Base-by-base conservation (phyloP, 1,140 invertebrate species). In the Hormaphis cornu region DNA sequence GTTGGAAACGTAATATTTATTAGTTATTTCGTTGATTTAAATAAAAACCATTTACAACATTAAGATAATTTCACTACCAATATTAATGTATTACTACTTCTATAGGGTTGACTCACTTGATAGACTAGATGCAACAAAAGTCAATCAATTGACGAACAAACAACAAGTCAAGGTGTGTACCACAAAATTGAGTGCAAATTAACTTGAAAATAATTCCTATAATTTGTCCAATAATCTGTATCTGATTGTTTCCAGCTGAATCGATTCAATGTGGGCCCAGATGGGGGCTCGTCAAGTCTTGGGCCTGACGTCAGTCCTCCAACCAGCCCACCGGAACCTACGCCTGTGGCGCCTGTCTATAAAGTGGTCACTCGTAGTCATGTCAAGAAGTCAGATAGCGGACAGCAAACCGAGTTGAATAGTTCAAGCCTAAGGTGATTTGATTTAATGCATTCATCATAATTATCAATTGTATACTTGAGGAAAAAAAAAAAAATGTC, bases 371-470 rank as follows among this genome's bases (percentile, higher is more conserved):
- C 76, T 12, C 78, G 80, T 37, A 80, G 78, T 5, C 80, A 82
- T 69, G 77, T 81, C 20, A 82, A 81, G 71, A 84, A 84, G 71
- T 79, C 82, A 10, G 82, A 84, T 72, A 83, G 81, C 52, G 80
- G 81, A 9, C 83, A 83, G 71, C 83, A 84, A 73, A 84, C 83
- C 0, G 83, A 84, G 63, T 53, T 37, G 16, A 66, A 48, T 33
- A 66, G n/a, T 50, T 66, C 61, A 5, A 66, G 61, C 3, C 22
- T 35, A 48, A 66, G 44, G 61, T 66, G 42, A 40, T 9, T 33
- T 33, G 14, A 10, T 40, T 3, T n/a, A 30, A 18, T 18, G 8
- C 6, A 22, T 16, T 37, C 37, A 37, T 12, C 3, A 40, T 37
- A 24, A 37, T 12, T 54, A 14, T 30, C n/a, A 14, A 14, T 40